A percentile compares a stretch with the other conserved stretches of the same genome.
phyloP scores from a whole-genome alignment of 2,797 vertebrate genomes.

The Enteromius paludinosus region DNA sequence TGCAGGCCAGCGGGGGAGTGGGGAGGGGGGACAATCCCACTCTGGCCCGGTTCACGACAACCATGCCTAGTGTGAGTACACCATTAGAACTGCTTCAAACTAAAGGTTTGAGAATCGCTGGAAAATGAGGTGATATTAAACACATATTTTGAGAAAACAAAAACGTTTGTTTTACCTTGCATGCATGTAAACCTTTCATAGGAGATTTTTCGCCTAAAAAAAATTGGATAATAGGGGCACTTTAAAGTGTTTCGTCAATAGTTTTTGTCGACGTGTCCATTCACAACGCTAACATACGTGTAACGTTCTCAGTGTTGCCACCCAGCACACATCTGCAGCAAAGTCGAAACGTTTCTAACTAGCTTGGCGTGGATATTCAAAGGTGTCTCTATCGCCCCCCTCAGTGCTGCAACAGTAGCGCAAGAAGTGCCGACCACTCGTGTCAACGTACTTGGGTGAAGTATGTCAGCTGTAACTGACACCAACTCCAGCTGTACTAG shows the following conservation, averaged over 20 bases:
- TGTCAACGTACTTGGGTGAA: not conserved
- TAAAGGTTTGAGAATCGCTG: too few relatives aligned
- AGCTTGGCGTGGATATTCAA: slow-evolving; percentile 2
- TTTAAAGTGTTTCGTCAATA: not conserved
- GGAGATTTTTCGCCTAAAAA: too few relatives aligned
- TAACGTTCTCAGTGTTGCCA: not conserved
- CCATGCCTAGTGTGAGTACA: too few relatives aligned
- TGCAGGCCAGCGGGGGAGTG: too few relatives aligned
- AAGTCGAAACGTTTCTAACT: not conserved
- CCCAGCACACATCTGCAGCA: not conserved
- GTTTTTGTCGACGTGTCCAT: not conserved
- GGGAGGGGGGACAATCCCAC: too few relatives aligned
- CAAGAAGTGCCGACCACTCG: not conserved
- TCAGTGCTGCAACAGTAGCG: not conserved
- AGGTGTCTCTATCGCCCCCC: not conserved
- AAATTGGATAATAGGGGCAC: too few relatives aligned
- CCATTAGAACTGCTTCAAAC: too few relatives aligned
- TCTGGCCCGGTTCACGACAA: too few relatives aligned
- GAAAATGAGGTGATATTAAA: too few relatives aligned
- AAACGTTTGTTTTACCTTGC: too few relatives aligned
- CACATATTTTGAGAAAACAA: too few relatives aligned
- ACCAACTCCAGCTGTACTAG: not conserved
- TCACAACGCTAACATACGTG: not conserved
- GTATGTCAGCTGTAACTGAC: slow-evolving; percentile 30
- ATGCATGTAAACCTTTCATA: too few relatives aligned